A percentile compares a stretch with the other conserved stretches of the same genome.
These are phyloP conservation scores for Platichthys stellatus DNA, from an alignment of 2,113 vertebrate genomes.

Conservation along the genomic window DNA sequence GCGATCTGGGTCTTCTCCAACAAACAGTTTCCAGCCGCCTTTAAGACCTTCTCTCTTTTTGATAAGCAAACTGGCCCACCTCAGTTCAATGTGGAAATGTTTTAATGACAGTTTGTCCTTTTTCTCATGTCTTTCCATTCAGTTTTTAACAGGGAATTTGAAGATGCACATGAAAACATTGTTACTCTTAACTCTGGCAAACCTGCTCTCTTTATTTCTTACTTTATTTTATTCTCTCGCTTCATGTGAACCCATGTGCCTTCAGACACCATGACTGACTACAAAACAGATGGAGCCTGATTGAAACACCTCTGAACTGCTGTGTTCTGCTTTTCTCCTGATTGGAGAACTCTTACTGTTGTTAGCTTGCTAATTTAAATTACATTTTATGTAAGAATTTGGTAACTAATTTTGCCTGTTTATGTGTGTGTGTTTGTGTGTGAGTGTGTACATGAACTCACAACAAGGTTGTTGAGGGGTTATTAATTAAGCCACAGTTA, in stretches of 20 bases:
- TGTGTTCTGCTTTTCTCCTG: neutral
- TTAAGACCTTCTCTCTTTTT: too few relatives aligned
- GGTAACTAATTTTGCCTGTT: neutral
- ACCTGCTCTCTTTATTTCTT: neutral
- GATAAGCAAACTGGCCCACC: too few relatives aligned
- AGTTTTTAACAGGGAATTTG: too few relatives aligned
- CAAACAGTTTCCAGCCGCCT: too few relatives aligned
- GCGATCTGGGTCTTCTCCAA: too few relatives aligned
- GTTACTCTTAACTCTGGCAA: neutral
- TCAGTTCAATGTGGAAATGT: too few relatives aligned
- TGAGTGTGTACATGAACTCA: neutral
- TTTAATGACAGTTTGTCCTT: too few relatives aligned
- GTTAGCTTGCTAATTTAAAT: slow-evolving; percentile 14
- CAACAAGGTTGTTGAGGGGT: neutral
- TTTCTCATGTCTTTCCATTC: too few relatives aligned
- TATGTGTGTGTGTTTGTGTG: neutral
- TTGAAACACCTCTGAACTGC: neutral
- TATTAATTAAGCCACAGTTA: slow-evolving; percentile 7
- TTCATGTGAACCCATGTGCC: neutral
- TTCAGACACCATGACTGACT: neutral
- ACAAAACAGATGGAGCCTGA: neutral
- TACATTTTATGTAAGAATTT: neutral
- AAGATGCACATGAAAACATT: neutral
- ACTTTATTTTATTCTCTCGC: neutral
- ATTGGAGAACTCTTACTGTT: slow-evolving; percentile 7